These are phyloP conservation scores for Bombus waltoni DNA, from an alignment of 1,140 invertebrate genomes.

Conservation along the genomic window DNA sequence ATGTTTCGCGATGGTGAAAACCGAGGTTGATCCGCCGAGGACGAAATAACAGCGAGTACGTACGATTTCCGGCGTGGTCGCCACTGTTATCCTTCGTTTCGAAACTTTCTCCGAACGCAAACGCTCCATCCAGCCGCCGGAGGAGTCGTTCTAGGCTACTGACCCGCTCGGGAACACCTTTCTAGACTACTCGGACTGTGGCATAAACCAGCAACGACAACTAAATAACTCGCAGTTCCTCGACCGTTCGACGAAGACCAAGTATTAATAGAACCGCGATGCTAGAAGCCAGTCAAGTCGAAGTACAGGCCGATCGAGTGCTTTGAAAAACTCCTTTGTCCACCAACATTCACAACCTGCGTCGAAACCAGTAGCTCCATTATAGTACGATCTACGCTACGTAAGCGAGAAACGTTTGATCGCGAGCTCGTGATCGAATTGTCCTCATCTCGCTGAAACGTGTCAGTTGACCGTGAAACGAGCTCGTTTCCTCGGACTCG, in stretches of 20 bases:
- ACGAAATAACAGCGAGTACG: background rate
- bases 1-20: too few species aligned
- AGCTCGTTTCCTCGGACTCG: background rate
- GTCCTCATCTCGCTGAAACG: background rate
- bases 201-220: background rate
- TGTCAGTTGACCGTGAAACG: background rate
- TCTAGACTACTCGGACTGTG: background rate
- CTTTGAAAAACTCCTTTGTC: background rate
- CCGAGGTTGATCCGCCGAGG: too few species aligned
- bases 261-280: slow-evolving; percentile 16
- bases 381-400: background rate
- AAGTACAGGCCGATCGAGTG: too few species aligned
- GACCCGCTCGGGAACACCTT: slow-evolving; percentile 1
- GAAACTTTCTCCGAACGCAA: slow-evolving; percentile 55
- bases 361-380: background rate
- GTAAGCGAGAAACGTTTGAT: background rate
- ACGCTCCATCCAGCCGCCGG: background rate
- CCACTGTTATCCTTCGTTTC: slow-evolving; percentile 23
- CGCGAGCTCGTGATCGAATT: slow-evolving; percentile 8
- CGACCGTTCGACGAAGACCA: background rate
- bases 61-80: slow-evolving; percentile 50
- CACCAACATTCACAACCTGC: too few species aligned
- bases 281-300: background rate
- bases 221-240: background rate
- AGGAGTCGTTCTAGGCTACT: slow-evolving; percentile 31